Evolutionary conservation across 2,797 vertebrate genomes (phyloP).

Genomic region (Thunnus albacares): DNA sequence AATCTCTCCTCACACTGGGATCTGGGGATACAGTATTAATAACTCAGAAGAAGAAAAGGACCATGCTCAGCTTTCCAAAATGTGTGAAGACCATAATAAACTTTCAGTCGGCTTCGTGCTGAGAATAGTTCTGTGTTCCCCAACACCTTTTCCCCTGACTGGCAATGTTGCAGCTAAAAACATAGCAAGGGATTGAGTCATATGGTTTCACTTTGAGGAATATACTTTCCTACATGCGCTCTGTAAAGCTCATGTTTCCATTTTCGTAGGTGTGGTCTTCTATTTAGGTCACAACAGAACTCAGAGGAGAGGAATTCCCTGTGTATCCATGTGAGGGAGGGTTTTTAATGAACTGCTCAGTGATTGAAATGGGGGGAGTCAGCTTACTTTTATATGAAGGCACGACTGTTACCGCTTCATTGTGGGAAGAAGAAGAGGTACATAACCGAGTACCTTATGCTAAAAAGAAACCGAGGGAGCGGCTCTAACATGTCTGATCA

Average conservation of each 20-base stretch:
- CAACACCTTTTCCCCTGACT: constrained; percentile 62
- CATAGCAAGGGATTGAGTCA: constrained; percentile 71
- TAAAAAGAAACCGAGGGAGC: constrained; percentile 24
- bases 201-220: constrained; percentile 87
- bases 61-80: constrained; percentile 24
- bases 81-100: constrained; percentile 60
- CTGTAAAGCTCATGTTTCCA: constrained; percentile 84
- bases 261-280: constrained; percentile 82
- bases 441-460: not conserved
- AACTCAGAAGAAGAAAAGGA: constrained; percentile 48
- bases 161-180: constrained; percentile 55
- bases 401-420: constrained; percentile 45
- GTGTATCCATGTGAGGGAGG: constrained; percentile 68
- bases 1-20: constrained; percentile 65
- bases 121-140: constrained; percentile 55
- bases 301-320: constrained; percentile 79
- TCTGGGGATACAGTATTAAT: constrained; percentile 52
- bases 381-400: constrained; percentile 68
- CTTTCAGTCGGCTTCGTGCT: constrained; percentile 35
- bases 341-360: constrained; percentile 76
- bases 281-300: constrained; percentile 86
- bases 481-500: constrained; percentile 10
- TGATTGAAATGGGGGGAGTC: constrained; percentile 76
- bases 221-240: constrained; percentile 80
- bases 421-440: constrained; percentile 39